Evolutionary conservation across 2,888 invertebrate species (phyloP), one percentile per base, ranked within the genome.

Genomic region (Cylloceria caligata): DNA sequence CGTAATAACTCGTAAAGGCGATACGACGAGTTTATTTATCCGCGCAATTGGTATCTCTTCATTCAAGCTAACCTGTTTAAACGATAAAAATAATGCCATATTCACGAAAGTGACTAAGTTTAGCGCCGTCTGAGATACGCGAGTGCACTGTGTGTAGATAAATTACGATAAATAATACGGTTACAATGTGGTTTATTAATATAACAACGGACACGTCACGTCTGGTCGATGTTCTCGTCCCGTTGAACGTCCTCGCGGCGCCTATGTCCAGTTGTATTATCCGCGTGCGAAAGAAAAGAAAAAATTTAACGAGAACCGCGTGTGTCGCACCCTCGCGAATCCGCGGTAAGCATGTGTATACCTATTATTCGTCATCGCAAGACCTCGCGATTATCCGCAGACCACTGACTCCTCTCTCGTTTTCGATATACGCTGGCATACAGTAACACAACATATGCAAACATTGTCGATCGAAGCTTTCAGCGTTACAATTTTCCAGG

Each of bases 161-260:
- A 49, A 49, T 49, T 16, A 36, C 34, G 45, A 21, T 42, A 36
- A 45, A 45, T 45, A 45, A 57, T 62, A 30, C 7, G 13, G 30
- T 16, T 39, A 19, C 64, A 62, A 49, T 69, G 16, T 21, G 42
- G 45, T 45, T 45, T 45, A 45, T 45, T 72, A 27, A 68, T 67
- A 60, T 52, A 45, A 52, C 27, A 34, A 64, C 45, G 19, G 47
- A n/a, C 16, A 19, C n/a, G 27, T 47, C 49, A 36, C 7, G 55
- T 57, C 64, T 60, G 47, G 60, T 49, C 36, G 72, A 64, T 36
- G 47, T 47, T 64, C 30, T 57, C 45, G 52, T 39, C n/a, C 60
- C 60, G 36, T 36, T 62, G 19, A 13, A n/a, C 64, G 64, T 24
- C 24, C 64, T 42, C 42, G 42, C 21, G 42, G 21, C 39, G 42